Conservation (phyloP, 2,113 vertebrate species). For the Campylorhamphus procurvoides region DNA sequence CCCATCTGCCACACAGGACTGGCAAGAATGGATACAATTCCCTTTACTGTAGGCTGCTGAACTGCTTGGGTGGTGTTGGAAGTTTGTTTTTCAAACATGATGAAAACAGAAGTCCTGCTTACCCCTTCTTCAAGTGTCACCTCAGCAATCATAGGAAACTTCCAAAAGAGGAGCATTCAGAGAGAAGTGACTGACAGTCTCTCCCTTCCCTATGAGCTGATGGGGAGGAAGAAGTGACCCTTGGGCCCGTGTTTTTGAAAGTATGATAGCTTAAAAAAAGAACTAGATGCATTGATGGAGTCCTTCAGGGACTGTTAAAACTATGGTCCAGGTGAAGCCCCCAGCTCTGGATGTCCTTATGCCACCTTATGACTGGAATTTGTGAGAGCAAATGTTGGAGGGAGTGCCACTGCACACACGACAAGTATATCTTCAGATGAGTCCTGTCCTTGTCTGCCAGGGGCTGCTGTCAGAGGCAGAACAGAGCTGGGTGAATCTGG, state of each 20-base stretch:
- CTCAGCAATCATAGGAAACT: constrained; percentile 8
- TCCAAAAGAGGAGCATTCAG: background rate
- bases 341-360: background rate
- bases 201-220: background rate
- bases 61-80: background rate
- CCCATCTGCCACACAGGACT: background rate
- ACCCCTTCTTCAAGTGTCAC: background rate
- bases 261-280: background rate
- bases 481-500: background rate
- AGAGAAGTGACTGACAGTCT: background rate
- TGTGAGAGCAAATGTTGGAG: background rate
- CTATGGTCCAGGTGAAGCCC: background rate
- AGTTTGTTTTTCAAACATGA: background rate
- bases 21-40: background rate
- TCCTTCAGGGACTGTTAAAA: background rate
- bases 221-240: background rate
- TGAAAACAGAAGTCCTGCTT: constrained; percentile 17
- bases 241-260: background rate
- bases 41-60: background rate
- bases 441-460: background rate
- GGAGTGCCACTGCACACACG: background rate
- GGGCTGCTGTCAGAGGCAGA: background rate
- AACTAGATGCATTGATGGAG: background rate
- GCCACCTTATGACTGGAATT: background rate
- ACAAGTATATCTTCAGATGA: background rate